Conservation (phyloP, 2,113 vertebrate genomes). For the Etheostoma cragini region DNA sequence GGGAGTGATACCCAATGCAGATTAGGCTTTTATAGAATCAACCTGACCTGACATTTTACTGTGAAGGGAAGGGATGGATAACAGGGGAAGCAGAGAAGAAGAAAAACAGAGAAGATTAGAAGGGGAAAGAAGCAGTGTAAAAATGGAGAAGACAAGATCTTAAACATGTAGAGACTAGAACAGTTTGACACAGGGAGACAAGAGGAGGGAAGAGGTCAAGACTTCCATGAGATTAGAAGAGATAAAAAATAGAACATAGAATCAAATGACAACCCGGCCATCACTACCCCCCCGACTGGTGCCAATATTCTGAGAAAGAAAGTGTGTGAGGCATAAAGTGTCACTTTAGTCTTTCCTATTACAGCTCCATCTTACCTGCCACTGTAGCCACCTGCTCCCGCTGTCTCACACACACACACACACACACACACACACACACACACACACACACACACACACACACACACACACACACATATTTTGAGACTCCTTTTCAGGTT, state of each 20-base stretch:
- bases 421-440: no score
- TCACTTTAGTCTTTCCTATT: conserved; percentile 75
- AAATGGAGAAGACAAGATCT: conserved; percentile 9
- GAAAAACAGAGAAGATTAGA: neutral
- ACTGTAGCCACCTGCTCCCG: conserved; percentile 72
- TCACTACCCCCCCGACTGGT: conserved; percentile 37
- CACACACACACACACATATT: neutral
- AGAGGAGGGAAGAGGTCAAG: conserved; percentile 49
- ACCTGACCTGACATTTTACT: neutral
- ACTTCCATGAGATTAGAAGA: conserved; percentile 55
- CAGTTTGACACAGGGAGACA: conserved; percentile 10
- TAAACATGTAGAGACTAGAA: conserved; percentile 25
- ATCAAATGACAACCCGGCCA: conserved; percentile 23
- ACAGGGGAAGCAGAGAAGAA: neutral
- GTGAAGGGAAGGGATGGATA: neutral
- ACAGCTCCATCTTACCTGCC: conserved; percentile 72
- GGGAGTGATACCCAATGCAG: neutral
- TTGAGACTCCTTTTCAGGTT: conserved; percentile 22
- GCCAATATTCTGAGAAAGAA: conserved; percentile 63
- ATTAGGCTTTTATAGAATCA: neutral
- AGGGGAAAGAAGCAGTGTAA: neutral
- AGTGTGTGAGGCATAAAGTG: conserved; percentile 57
- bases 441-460: conserved; percentile 13
- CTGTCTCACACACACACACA: conserved; percentile 40
- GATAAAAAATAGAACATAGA: conserved; percentile 29